Percentiles rank a stretch among this genome's conserved stretches.
These are phyloP conservation scores for Parascotia fuliginaria DNA, from an alignment of 2,888 invertebrate genomes.

Conservation along the genomic window DNA sequence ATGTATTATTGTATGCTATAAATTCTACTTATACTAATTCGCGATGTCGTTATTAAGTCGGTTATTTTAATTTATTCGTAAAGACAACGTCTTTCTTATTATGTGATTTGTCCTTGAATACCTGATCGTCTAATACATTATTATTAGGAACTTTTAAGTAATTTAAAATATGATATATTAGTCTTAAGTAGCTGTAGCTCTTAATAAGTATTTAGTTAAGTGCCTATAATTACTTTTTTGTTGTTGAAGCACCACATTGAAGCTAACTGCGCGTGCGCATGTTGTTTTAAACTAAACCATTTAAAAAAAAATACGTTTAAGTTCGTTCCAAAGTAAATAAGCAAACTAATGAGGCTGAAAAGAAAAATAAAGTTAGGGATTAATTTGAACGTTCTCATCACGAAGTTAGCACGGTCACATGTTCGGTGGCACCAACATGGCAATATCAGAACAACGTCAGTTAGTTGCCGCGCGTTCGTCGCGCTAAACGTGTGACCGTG, in stretches of 20 bases:
- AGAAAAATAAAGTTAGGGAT: conserved; percentile 33
- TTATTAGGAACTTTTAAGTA: too few species aligned
- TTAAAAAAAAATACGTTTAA: not conserved
- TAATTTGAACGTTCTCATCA: conserved; percentile 67
- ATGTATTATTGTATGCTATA: not conserved
- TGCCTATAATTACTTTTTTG: too few species aligned
- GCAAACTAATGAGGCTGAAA: conserved; percentile 8
- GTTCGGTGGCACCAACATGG: conserved; percentile 73
- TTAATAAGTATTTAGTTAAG: too few species aligned
- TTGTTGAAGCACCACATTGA: too few species aligned
- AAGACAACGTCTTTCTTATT: not conserved
- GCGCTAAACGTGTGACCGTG: conserved; percentile 67
- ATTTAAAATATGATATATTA: too few species aligned
- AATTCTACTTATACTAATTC: too few species aligned
- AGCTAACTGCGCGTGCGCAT: conserved; percentile 40
- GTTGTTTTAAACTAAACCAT: not conserved
- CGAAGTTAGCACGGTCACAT: conserved; percentile 76
- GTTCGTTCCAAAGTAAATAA: not conserved
- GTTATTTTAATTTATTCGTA: conserved; percentile 22
- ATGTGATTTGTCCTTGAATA: not conserved
- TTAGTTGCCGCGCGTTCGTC: conserved; percentile 69
- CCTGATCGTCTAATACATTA: not conserved
- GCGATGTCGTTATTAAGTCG: conserved; percentile 2
- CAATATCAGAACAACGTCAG: conserved; percentile 57
- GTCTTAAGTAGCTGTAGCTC: too few species aligned